Percentiles rank a stretch among this genome's conserved stretches.
phyloP scores from a whole-genome alignment of 1,140 invertebrate species.

The Drosophila littoralis region DNA sequence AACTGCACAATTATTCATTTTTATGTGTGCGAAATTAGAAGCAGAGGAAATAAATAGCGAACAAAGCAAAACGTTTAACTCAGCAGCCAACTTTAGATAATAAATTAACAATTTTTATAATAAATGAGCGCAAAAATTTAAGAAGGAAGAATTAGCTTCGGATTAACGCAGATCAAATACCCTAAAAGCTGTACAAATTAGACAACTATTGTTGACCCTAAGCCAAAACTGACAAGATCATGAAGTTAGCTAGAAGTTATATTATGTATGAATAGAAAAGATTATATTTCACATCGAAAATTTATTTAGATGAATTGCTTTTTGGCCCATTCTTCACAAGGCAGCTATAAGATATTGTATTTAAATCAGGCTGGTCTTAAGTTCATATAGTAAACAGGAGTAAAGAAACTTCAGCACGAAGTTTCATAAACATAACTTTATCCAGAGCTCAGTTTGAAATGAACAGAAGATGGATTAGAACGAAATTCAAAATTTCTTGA shows the following conservation, averaged over 20 bases:
- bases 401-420: too few relatives aligned
- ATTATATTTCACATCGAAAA: neutral
- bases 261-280: neutral
- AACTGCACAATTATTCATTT: constrained; percentile 75
- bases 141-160: neutral
- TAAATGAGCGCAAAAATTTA: constrained; percentile 40
- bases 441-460: too few relatives aligned
- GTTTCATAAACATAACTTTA: too few relatives aligned
- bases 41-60: constrained; percentile 45
- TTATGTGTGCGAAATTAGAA: constrained; percentile 28
- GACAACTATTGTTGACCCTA: too few relatives aligned
- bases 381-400: too few relatives aligned
- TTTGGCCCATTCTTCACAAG: too few relatives aligned
- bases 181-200: neutral
- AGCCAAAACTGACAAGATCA: neutral
- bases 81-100: constrained; percentile 13
- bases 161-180: neutral
- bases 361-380: too few relatives aligned
- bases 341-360: too few relatives aligned
- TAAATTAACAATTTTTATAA: constrained; percentile 41
- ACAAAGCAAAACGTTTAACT: constrained; percentile 24
- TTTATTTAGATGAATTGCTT: too few relatives aligned
- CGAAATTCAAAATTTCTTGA: too few relatives aligned
- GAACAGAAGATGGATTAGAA: too few relatives aligned
- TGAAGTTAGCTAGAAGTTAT: neutral